Base-by-base conservation (phyloP, 2,797 vertebrate genomes). In the Bradypus variegatus region DNA sequence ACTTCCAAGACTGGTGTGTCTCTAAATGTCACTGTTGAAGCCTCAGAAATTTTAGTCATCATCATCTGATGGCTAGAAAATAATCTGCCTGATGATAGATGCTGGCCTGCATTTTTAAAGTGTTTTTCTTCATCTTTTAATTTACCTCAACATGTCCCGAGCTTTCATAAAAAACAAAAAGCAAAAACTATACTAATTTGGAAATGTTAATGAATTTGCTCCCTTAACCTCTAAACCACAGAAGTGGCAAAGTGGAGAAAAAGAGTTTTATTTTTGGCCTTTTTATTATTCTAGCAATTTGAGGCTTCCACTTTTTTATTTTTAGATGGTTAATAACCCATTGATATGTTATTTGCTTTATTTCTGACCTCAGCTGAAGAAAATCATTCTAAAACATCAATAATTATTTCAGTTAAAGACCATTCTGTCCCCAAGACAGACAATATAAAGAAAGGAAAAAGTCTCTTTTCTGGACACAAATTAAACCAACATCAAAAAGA, bases 351-450 rank as follows among this genome's bases (percentile, higher is more conserved):
- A 27, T 73, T 92, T 91, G 90, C 50, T 90, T 93, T 94, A 60
- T 72, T 80, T 91, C 69, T 91, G 85, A 94, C 45, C 29, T 60
- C 70, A 93, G 60, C 12, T 88, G 90, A 80, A 93, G 48, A 93
- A 93, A 94, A 93, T 48, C 92, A 95, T 91, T 95, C 88, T 94
- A 92, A 88, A 94, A 93, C 58, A 94, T 79, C 81, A 94, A n/a
- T 93, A 91, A 94, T 85, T 78, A 80, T 85, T 89, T 90, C 78
- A 86, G 58, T 92, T 77, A 89, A 94, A 93, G 80, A 93, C 62
- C 72, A 83, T 60, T 94, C 50, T 93, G 76, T 91, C 55, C 50
- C 84, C 64, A 86, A 95, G 78, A 94, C 62, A 93, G 79, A 89
- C 36, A 41, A 48, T 91, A 69, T 82, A 87, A 45, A 94, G 62